phyloP scores from a whole-genome alignment of 2,113 vertebrate species.

The Empidonax alnorum region DNA sequence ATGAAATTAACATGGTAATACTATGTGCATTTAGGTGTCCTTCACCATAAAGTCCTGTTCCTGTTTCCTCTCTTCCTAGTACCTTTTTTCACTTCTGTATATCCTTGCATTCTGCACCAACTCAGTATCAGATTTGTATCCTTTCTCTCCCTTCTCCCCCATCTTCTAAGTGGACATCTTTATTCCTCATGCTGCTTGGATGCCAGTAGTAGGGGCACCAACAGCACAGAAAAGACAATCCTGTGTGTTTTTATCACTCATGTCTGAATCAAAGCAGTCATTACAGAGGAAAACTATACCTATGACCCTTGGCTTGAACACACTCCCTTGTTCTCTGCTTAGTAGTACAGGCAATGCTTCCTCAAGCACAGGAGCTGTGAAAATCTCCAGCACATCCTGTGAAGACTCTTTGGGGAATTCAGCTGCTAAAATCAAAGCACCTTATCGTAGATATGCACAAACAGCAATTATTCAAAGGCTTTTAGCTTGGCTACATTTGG shows the following conservation, averaged over 20 bases:
- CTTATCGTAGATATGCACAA: not conserved
- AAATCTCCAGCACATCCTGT: conserved; percentile 3
- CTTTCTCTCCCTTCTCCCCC: not conserved
- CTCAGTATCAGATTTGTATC: not conserved
- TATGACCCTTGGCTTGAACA: not conserved
- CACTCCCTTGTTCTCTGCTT: not conserved
- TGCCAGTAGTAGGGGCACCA: not conserved
- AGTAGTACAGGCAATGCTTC: not conserved
- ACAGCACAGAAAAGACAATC: not conserved
- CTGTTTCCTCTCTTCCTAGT: not conserved
- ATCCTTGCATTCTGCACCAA: not conserved
- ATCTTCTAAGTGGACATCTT: not conserved
- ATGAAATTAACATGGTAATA: not conserved
- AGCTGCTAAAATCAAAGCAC: conserved; percentile 40
- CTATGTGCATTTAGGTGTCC: not conserved
- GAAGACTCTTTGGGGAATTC: conserved; percentile 5
- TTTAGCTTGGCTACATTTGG: not conserved
- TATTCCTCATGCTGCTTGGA: not conserved
- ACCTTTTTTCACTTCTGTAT: not conserved
- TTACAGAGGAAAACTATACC: not conserved
- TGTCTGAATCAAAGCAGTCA: not conserved
- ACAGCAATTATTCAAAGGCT: conserved; percentile 30
- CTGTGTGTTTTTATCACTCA: not conserved
- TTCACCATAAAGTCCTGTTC: not conserved
- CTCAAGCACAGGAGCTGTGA: not conserved